Base-by-base conservation (phyloP, 92 coral and sea anemone genomes). In the Micromussa lordhowensis region DNA sequence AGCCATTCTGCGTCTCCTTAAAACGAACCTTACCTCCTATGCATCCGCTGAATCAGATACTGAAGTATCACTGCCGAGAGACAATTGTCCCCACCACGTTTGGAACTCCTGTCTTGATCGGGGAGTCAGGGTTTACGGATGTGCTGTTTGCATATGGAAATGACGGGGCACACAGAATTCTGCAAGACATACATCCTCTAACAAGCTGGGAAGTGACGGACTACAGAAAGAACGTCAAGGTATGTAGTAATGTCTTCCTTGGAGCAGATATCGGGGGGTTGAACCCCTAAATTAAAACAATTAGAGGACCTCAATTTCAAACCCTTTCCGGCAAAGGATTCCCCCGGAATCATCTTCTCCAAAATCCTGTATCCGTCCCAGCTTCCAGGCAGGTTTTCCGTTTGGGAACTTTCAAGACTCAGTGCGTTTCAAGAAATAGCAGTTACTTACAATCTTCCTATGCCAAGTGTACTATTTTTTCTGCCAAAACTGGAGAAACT, bases 61-160 rank as follows among this genome's bases (percentile, higher is more conserved):
- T 95, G 48, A 88, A 75, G 90, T 93, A 77, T 77, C 98, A 95
- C 86, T 95, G 98, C 77, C 92, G 94, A 49, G 98, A 94, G 24
- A 54, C 85, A 1, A 34, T 75, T n/a, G 59, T 83, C 24, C 71
- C 96, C 10, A 93, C 93, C 68, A 87, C 87, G 18, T 55, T 93
- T 32, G 96, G 95, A 17, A 80, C 73, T 12, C 95, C 98, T 3
- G 70, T 29, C 18, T 87, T 95, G 2, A 19, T 95, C 18, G 57
- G 77, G 1, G 84, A 79, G 6, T 0, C 16, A 8, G 55, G 53
- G 7, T 31, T 32, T 3, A 22, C 79, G 44, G 91, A 86, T 70
- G 6, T n/a, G 19, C 53, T 95, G 61, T 88, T 93, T 38, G 94
- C 89, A 0, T 88, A 76, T 89, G 98, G 98, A 28, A 70, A 75